Evolutionary conservation across 2,888 invertebrate genomes (phyloP).

Genomic region (Apocheima hispidaria): DNA sequence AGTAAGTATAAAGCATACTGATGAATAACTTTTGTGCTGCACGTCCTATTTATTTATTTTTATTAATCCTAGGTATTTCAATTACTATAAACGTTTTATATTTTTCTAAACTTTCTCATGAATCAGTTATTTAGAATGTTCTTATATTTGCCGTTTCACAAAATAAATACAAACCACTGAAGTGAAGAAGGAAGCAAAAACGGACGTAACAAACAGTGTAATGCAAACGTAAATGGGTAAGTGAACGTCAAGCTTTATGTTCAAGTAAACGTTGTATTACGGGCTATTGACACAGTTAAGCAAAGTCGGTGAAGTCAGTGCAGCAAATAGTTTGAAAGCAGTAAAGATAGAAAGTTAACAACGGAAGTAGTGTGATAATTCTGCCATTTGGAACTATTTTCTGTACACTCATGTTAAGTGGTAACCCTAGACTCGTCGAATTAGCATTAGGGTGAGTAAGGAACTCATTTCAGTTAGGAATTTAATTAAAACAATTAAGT

Average conservation of each 20-base stretch:
- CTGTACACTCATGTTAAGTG: too few species aligned
- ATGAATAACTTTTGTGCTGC: not conserved
- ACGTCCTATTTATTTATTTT: too few species aligned
- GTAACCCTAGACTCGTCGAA: too few species aligned
- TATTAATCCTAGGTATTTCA: not conserved
- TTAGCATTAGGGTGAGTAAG: too few species aligned
- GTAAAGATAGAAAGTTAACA: conserved; percentile 35
- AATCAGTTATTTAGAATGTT: not conserved
- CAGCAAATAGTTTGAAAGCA: conserved; percentile 30
- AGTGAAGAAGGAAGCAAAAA: conserved; percentile 23
- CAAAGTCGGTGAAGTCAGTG: conserved; percentile 30
- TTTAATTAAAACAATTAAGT: too few species aligned
- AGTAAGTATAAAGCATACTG: not conserved
- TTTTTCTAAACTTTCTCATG: not conserved
- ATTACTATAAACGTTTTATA: too few species aligned
- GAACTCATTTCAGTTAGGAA: too few species aligned
- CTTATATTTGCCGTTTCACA: not conserved
- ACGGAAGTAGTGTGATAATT: conserved; percentile 16
- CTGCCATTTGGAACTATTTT: too few species aligned
- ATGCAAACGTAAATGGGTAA: conserved; percentile 22
- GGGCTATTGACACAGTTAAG: conserved; percentile 32
- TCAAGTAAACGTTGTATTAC: conserved; percentile 31
- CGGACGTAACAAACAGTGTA: conserved; percentile 19
- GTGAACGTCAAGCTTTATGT: conserved; percentile 28
- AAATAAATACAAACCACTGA: conserved; percentile 19